phyloP scores from a whole-genome alignment of 2,113 vertebrate species.

The Lontra canadensis region DNA sequence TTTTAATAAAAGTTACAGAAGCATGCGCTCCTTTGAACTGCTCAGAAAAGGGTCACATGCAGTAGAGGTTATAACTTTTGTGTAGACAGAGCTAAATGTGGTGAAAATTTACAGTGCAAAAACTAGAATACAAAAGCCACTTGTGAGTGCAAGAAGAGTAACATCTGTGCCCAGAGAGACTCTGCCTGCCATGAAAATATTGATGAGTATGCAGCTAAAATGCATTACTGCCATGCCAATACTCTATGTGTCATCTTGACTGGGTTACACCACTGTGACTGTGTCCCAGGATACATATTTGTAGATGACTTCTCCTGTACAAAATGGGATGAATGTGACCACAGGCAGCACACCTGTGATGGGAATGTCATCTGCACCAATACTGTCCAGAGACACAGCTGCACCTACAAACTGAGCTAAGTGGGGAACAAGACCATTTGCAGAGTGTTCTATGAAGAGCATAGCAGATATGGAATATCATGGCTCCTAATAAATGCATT shows the following conservation, averaged over 20 bases:
- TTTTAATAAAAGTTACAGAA: conserved; percentile 91
- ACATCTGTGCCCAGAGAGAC: not conserved
- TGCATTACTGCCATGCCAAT: conserved; percentile 96
- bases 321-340: conserved; percentile 93
- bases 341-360: conserved; percentile 89
- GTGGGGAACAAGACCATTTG: conserved; percentile 96
- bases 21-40: conserved; percentile 93
- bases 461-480: not conserved
- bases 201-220: conserved; percentile 95
- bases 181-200: conserved; percentile 85
- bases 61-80: not conserved
- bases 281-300: conserved; percentile 90
- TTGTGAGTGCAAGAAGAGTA: not conserved
- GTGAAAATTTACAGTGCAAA: not conserved
- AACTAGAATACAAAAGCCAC: not conserved
- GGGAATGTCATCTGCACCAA: conserved; percentile 96
- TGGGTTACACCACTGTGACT: conserved; percentile 94
- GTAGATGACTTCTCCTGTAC: conserved; percentile 97
- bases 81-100: not conserved
- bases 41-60: conserved; percentile 87
- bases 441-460: conserved; percentile 74
- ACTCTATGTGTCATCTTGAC: conserved; percentile 94
- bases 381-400: conserved; percentile 93
- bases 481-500: not conserved
- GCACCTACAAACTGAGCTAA: conserved; percentile 95